Conservation (phyloP, 2,797 vertebrate genomes). For the Centroberyx gerrardi region DNA sequence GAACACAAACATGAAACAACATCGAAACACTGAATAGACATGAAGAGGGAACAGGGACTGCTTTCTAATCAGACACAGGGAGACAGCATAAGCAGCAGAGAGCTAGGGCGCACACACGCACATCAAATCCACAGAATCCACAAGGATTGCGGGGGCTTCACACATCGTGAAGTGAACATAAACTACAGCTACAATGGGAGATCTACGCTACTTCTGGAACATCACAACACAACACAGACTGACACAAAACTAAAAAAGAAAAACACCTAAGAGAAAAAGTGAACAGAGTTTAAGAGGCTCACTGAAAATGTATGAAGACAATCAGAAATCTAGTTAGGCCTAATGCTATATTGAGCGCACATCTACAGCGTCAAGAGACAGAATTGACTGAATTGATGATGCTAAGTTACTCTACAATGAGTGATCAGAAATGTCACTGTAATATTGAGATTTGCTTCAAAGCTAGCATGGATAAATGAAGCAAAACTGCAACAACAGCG, state of each 20-base stretch:
- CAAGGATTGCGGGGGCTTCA: slow-evolving; percentile 18
- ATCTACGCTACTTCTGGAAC: slow-evolving; percentile 18
- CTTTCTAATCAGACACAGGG: slow-evolving; percentile 14
- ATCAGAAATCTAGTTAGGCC: neutral
- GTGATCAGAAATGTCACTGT: slow-evolving; percentile 20
- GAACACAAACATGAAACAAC: neutral
- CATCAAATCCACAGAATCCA: slow-evolving; percentile 40
- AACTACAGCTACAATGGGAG: slow-evolving; percentile 33
- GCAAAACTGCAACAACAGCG: slow-evolving; percentile 30
- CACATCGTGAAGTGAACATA: slow-evolving; percentile 51
- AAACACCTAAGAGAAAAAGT: neutral
- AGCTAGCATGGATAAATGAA: slow-evolving; percentile 28
- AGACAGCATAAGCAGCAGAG: slow-evolving; percentile 28
- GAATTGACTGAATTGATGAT: slow-evolving; percentile 9
- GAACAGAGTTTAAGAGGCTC: neutral
- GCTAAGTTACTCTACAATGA: slow-evolving; percentile 27
- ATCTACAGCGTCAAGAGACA: slow-evolving; percentile 24
- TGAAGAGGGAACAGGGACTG: neutral
- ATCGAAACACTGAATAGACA: slow-evolving; percentile 1
- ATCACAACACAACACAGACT: slow-evolving; percentile 46
- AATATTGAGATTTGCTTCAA: neutral
- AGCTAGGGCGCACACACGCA: slow-evolving; percentile 27
- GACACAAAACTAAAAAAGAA: slow-evolving; percentile 30
- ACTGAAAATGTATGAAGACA: neutral
- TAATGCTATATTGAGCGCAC: neutral